Percentiles rank a stretch among this genome's conserved stretches.
Conservation (phyloP, 2,888 invertebrate genomes). For the Apamea crenata region DNA sequence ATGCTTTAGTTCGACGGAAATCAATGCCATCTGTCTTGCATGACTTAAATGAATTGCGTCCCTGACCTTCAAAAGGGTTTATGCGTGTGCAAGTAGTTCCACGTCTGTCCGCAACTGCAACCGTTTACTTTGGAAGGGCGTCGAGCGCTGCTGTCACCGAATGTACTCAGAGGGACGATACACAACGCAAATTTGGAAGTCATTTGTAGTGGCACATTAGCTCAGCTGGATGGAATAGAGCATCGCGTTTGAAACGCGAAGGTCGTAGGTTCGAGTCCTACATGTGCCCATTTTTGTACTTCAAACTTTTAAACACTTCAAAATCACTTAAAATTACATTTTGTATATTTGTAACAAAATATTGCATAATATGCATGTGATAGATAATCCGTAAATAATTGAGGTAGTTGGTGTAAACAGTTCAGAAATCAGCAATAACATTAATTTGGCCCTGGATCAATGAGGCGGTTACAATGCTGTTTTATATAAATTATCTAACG, state of each 20-base stretch:
- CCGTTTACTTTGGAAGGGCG: background rate
- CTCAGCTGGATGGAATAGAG: conserved; percentile 31
- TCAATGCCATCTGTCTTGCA: conserved; percentile 20
- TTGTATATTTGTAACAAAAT: background rate
- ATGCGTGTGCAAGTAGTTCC: too few relatives aligned
- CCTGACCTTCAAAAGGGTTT: too few relatives aligned
- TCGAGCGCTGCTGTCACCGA: conserved; percentile 14
- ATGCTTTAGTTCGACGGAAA: background rate
- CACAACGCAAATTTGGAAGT: background rate
- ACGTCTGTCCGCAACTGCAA: background rate
- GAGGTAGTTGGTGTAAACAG: background rate
- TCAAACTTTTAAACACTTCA: background rate
- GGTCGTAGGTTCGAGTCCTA: conserved; percentile 12
- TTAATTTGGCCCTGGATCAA: background rate
- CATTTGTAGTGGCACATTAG: conserved; percentile 18
- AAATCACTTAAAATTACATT: background rate
- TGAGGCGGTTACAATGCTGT: background rate
- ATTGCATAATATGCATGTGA: background rate
- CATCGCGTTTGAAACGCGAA: conserved; percentile 1
- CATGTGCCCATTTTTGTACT: conserved; percentile 20
- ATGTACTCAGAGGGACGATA: conserved; percentile 8
- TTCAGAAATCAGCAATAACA: background rate
- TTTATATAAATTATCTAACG: background rate
- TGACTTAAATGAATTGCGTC: background rate
- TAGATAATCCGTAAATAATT: background rate